Conservation (phyloP, 2,888 invertebrate species). For the Amblyjoppa proteus region DNA sequence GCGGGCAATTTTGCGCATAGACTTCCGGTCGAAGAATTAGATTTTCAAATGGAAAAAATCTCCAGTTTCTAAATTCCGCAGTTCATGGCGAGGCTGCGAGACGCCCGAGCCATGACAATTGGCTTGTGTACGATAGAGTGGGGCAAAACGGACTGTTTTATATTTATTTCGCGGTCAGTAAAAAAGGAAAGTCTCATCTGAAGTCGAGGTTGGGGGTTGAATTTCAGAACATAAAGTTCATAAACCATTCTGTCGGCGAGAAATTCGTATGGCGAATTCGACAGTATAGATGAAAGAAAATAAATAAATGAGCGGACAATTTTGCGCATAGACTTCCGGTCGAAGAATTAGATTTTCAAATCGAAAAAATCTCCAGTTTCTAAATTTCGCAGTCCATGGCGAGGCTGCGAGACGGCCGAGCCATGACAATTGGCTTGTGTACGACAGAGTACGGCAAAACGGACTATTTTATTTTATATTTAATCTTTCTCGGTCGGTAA, state of each 20-base stretch:
- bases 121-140: too few relatives aligned
- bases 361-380: too few relatives aligned
- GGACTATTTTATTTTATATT: neutral
- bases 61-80: too few relatives aligned
- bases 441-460: too few relatives aligned
- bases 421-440: too few relatives aligned
- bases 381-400: too few relatives aligned
- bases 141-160: neutral
- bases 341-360: neutral
- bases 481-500: neutral
- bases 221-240: slow-evolving; percentile 20
- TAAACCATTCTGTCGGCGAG: neutral
- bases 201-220: neutral
- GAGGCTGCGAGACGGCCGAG: too few relatives aligned
- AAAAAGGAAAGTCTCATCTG: neutral
- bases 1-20: neutral
- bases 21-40: neutral
- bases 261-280: neutral
- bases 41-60: neutral
- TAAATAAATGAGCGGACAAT: neutral
- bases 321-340: neutral
- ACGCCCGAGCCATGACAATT: too few relatives aligned
- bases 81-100: too few relatives aligned
- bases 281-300: neutral
- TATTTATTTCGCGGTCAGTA: neutral